Percentiles rank a stretch among this genome's conserved stretches.
phyloP scores from a whole-genome alignment of 1,140 invertebrate species.

The Ruditapes philippinarum region DNA sequence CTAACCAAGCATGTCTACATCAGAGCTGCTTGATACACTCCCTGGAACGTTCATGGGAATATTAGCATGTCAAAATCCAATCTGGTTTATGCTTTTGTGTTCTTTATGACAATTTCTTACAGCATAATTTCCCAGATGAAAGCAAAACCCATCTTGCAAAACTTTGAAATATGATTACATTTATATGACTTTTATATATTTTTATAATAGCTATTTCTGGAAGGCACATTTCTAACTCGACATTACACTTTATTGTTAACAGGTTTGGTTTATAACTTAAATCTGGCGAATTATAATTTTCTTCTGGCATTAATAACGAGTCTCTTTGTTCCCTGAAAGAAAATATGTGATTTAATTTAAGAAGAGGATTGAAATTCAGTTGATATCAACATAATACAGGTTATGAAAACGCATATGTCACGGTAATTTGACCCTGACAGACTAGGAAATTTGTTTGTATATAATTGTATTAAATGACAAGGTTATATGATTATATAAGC shows the following conservation, averaged over 20 bases:
- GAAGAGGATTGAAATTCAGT: too few relatives aligned
- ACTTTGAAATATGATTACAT: background rate
- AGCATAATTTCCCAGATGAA: constrained; percentile 1
- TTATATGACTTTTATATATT: background rate
- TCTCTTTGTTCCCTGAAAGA: too few relatives aligned
- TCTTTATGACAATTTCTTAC: constrained; percentile 1
- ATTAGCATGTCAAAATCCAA: constrained; percentile 19
- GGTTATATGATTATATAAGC: background rate
- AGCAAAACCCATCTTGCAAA: background rate
- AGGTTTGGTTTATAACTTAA: too few relatives aligned
- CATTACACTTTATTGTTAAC: too few relatives aligned
- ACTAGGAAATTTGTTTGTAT: background rate
- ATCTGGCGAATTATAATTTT: too few relatives aligned
- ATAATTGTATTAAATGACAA: constrained; percentile 11
- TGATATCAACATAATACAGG: too few relatives aligned
- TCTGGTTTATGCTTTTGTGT: background rate
- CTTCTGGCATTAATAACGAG: too few relatives aligned
- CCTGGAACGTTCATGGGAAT: background rate
- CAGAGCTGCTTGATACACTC: background rate
- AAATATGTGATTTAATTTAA: too few relatives aligned
- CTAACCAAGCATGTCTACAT: background rate
- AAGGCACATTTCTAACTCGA: too few relatives aligned
- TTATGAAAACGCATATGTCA: too few relatives aligned
- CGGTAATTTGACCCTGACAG: too few relatives aligned
- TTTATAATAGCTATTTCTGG: background rate